Percentiles rank a stretch among this genome's conserved stretches.
Evolutionary conservation across 2,797 vertebrate species (phyloP).

Genomic region (Furcifer pardalis): DNA sequence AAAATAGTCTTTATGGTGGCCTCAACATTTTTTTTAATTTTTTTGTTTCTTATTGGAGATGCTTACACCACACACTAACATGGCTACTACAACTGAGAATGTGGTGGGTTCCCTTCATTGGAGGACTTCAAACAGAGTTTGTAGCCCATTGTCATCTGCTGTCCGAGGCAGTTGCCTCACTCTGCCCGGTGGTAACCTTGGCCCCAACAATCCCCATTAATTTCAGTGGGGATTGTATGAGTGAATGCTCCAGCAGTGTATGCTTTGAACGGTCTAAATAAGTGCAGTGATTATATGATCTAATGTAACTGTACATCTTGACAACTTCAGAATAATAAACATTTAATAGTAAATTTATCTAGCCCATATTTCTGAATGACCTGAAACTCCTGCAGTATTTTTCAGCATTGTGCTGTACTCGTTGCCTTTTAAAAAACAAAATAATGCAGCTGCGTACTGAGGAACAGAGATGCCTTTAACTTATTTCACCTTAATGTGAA

Average conservation of each 20-base stretch:
- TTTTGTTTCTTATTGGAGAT: too few relatives aligned
- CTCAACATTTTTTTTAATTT: too few relatives aligned
- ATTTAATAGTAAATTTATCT: conserved; percentile 21
- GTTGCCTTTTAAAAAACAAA: background rate
- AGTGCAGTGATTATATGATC: background rate
- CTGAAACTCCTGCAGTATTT: conserved; percentile 4
- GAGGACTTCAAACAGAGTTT: background rate
- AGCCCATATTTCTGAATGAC: conserved; percentile 15
- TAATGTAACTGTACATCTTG: background rate
- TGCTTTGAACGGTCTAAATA: background rate
- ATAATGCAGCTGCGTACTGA: background rate
- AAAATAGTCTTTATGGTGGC: too few relatives aligned
- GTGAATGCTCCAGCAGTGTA: background rate
- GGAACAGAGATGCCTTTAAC: conserved; percentile 1
- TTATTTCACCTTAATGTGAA: background rate
- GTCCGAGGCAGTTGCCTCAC: background rate
- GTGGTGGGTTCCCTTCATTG: background rate
- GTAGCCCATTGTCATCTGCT: background rate
- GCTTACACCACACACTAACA: too few relatives aligned
- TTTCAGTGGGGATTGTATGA: background rate
- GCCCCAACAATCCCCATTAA: background rate
- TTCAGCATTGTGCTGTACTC: background rate
- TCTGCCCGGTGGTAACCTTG: background rate
- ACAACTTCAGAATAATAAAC: conserved; percentile 9
- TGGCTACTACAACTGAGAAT: too few relatives aligned